phyloP scores from a whole-genome alignment of 2,113 vertebrate species.

The Opisthocomus hoazin region DNA sequence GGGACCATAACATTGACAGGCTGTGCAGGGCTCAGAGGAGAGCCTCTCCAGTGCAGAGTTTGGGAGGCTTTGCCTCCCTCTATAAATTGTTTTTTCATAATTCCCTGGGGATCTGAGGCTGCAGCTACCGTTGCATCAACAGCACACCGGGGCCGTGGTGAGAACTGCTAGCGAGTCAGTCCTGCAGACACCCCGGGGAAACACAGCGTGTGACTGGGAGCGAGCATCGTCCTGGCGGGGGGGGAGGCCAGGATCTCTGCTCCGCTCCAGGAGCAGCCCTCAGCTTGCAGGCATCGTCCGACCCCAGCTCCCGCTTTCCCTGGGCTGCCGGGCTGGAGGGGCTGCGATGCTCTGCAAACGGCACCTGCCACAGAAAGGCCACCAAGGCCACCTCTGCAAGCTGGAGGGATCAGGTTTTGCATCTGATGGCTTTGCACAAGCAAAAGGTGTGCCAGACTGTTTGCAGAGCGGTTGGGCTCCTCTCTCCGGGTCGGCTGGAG shows the following conservation, averaged over 20 bases:
- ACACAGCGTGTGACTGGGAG: background rate
- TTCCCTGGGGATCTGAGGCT: background rate
- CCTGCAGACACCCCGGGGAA: background rate
- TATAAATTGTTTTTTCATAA: fast-evolving
- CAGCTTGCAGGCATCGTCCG: fast-evolving
- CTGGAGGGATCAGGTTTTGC: background rate
- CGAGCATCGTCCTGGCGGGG: fast-evolving
- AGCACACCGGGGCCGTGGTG: fast-evolving
- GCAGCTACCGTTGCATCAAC: fast-evolving
- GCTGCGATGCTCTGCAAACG: background rate
- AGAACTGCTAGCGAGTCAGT: background rate
- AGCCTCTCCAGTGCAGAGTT: background rate
- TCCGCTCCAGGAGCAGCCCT: background rate
- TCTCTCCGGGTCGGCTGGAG: background rate
- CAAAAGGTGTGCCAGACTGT: background rate
- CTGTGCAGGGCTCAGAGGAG: background rate
- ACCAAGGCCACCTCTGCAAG: background rate
- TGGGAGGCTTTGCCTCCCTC: background rate
- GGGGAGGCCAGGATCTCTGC: background rate
- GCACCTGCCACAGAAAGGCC: background rate
- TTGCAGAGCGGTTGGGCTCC: background rate
- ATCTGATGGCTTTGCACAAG: background rate
- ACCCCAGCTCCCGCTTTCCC: background rate
- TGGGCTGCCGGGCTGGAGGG: background rate
- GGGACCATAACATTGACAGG: background rate